phyloP scores from a whole-genome alignment of 2,888 invertebrate genomes.

The Perizoma flavofasciatum region DNA sequence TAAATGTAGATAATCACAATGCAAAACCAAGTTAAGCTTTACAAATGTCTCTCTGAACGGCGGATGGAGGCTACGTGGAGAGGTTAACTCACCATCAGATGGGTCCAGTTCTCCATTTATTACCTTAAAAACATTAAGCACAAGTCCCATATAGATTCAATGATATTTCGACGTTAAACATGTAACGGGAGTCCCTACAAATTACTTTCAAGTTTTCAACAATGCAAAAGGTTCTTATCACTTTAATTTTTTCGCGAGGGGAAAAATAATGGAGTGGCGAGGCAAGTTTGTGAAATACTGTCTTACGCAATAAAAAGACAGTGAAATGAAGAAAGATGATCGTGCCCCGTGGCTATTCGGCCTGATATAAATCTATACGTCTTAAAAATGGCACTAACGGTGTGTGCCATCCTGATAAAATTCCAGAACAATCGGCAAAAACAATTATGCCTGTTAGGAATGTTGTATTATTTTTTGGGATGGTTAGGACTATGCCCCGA shows the following conservation, averaged over 20 bases:
- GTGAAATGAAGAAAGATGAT: conserved; percentile 39
- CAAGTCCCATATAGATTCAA: conserved; percentile 23
- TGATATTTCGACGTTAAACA: conserved; percentile 24
- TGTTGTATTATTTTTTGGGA: conserved; percentile 67
- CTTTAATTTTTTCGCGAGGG: conserved; percentile 38
- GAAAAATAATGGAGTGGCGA: conserved; percentile 39
- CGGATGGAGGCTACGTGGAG: conserved; percentile 17
- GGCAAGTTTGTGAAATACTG: conserved; percentile 41
- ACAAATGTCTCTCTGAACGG: conserved; percentile 15
- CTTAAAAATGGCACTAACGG: conserved; percentile 74
- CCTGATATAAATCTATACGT: conserved; percentile 50
- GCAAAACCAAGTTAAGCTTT: conserved; percentile 21
- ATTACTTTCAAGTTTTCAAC: conserved; percentile 28
- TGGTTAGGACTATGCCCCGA: conserved; percentile 59
- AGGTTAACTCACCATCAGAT: conserved; percentile 26
- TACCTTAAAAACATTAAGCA: conserved; percentile 24
- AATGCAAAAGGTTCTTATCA: conserved; percentile 35
- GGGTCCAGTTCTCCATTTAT: conserved; percentile 24
- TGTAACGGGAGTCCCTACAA: conserved; percentile 24
- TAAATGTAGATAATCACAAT: conserved; percentile 24
- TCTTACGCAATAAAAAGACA: conserved; percentile 41
- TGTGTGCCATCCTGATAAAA: conserved; percentile 67
- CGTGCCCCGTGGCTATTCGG: conserved; percentile 39
- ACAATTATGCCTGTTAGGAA: conserved; percentile 72
- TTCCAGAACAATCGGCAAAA: conserved; percentile 71